Evolutionary conservation across 2,113 vertebrate species (phyloP).

Genomic region (Symphodus melops): DNA sequence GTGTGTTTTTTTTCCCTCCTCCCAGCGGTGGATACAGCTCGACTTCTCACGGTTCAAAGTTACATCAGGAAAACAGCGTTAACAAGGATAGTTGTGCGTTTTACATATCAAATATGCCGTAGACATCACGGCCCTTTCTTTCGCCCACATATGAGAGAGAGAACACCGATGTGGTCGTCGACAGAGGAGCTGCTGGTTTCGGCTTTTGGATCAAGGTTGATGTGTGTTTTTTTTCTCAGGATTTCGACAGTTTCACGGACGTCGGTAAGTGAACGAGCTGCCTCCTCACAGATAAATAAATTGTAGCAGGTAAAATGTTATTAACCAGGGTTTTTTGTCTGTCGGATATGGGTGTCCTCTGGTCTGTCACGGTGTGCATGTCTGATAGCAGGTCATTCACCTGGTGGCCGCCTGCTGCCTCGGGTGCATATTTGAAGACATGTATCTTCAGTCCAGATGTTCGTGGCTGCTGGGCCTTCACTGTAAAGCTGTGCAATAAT

Average conservation of each 20-base stretch:
- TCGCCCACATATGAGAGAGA: neutral
- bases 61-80: neutral
- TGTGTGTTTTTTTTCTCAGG: slow-evolving; percentile 21
- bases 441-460: slow-evolving; percentile 64
- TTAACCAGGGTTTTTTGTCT: neutral
- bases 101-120: neutral
- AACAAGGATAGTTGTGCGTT: neutral
- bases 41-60: slow-evolving; percentile 47
- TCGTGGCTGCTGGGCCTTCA: slow-evolving; percentile 44
- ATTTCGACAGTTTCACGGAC: slow-evolving; percentile 44
- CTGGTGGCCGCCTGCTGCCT: slow-evolving; percentile 56
- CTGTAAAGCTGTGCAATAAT: slow-evolving; percentile 27
- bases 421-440: slow-evolving; percentile 29
- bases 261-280: slow-evolving; percentile 57
- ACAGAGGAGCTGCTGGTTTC: slow-evolving; percentile 15
- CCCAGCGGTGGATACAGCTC: neutral
- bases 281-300: neutral
- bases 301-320: too few species aligned
- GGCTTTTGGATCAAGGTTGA: slow-evolving; percentile 20
- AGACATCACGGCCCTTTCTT: neutral
- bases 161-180: slow-evolving; percentile 10
- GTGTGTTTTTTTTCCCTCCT: neutral
- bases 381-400: slow-evolving; percentile 62
- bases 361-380: slow-evolving; percentile 21
- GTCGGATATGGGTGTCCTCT: slow-evolving; percentile 7